phyloP scores from a whole-genome alignment of 2,888 invertebrate species.

The Cantharis flavilabris region DNA sequence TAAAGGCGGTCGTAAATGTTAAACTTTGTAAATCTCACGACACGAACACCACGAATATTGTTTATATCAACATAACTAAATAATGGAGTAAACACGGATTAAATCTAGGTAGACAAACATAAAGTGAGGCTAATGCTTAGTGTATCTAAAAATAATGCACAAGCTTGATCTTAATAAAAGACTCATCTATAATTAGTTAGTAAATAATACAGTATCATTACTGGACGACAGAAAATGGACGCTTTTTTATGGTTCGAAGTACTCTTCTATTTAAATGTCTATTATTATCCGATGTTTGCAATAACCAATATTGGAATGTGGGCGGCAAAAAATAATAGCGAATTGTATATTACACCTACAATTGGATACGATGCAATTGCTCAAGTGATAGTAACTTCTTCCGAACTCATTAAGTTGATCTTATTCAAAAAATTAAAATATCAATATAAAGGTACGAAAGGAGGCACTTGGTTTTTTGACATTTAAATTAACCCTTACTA shows the following conservation, averaged over 20 bases:
- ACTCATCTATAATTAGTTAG: constrained; percentile 1
- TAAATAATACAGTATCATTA: background rate
- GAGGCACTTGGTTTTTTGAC: background rate
- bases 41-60: background rate
- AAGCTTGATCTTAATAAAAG: background rate
- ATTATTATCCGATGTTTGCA: constrained; percentile 7
- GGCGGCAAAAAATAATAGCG: background rate
- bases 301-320: constrained; percentile 4
- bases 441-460: background rate
- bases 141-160: background rate
- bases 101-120: background rate
- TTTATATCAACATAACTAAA: background rate
- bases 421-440: constrained; percentile 3
- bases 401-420: background rate
- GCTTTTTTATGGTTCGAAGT: constrained; percentile 4
- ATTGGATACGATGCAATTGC: constrained; percentile 2
- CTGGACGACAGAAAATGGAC: background rate
- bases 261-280: constrained; percentile 3
- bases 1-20: background rate
- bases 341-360: background rate
- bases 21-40: background rate
- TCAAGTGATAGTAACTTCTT: background rate
- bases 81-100: background rate
- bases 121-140: background rate
- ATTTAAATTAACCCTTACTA: background rate